Evolutionary conservation across 92 coral and sea anemone species (phyloP).

Genomic region (Heteractis magnifica): DNA sequence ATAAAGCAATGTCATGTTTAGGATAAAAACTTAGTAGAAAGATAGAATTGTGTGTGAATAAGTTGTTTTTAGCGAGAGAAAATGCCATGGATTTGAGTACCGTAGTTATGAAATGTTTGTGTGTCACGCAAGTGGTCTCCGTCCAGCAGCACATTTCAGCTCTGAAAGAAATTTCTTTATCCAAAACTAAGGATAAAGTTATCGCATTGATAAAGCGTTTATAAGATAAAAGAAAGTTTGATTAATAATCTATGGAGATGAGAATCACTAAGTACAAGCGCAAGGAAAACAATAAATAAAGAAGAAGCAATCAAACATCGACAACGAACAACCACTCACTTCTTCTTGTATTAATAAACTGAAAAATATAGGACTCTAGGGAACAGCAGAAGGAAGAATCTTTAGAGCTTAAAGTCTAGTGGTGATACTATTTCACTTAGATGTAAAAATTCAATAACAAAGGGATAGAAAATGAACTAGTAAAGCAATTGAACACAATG

Average conservation of each 20-base stretch:
- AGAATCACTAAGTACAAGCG: conserved; percentile 2
- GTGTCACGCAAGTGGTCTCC: neutral
- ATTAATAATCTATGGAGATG: neutral
- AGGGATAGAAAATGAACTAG: neutral
- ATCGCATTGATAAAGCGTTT: neutral
- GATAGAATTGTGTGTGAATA: neutral
- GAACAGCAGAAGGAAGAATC: neutral
- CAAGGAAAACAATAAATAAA: neutral
- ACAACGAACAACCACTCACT: neutral
- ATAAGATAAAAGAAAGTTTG: neutral
- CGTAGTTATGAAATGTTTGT: neutral
- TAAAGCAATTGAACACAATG: neutral
- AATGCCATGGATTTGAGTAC: neutral
- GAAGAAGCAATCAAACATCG: neutral
- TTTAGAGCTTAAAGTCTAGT: neutral
- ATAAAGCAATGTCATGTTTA: neutral
- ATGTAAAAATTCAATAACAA: neutral
- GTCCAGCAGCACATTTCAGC: neutral
- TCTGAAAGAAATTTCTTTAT: neutral
- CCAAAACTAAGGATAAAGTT: neutral
- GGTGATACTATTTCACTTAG: neutral
- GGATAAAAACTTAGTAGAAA: neutral
- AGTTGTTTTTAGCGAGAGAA: neutral
- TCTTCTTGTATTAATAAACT: neutral
- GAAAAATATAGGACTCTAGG: neutral